Percentiles rank a stretch among this genome's conserved stretches.
These are phyloP conservation scores for Dufourea novaeangliae DNA, from an alignment of 1,140 invertebrate genomes.

Conservation along the genomic window DNA sequence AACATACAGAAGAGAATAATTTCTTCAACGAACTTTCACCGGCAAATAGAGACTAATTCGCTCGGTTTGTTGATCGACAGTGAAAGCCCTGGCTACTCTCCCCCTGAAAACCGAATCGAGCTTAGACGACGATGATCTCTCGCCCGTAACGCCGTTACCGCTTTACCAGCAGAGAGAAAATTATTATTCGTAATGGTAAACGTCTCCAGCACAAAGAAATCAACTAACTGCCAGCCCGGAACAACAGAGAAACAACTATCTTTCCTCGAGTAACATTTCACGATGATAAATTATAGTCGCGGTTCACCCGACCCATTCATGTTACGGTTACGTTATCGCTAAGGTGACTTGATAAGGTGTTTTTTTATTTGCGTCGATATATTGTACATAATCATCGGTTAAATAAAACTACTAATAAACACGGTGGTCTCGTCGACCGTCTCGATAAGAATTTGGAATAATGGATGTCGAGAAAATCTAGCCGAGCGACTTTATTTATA, in stretches of 20 bases:
- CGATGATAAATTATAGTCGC: too few species aligned
- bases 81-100: constrained; percentile 88
- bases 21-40: background rate
- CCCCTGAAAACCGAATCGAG: constrained; percentile 81
- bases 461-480: constrained; percentile 15
- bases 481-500: constrained; percentile 6
- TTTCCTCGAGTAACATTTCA: constrained; percentile 9
- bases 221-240: constrained; percentile 55
- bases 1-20: background rate
- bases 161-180: constrained; percentile 93
- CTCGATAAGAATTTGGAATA: constrained; percentile 19
- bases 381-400: constrained; percentile 57
- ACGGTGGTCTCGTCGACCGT: constrained; percentile 7
- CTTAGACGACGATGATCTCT: constrained; percentile 85
- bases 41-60: background rate
- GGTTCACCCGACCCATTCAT: background rate
- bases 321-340: constrained; percentile 6
- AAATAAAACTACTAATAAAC: constrained; percentile 46
- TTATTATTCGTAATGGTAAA: constrained; percentile 86
- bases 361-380: constrained; percentile 43
- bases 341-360: constrained; percentile 19
- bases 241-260: constrained; percentile 29
- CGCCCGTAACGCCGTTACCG: constrained; percentile 86
- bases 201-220: too few species aligned
- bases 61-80: constrained; percentile 78